Evolutionary conservation across 2,888 invertebrate species (phyloP).

Genomic region (Cloeon dipterum): DNA sequence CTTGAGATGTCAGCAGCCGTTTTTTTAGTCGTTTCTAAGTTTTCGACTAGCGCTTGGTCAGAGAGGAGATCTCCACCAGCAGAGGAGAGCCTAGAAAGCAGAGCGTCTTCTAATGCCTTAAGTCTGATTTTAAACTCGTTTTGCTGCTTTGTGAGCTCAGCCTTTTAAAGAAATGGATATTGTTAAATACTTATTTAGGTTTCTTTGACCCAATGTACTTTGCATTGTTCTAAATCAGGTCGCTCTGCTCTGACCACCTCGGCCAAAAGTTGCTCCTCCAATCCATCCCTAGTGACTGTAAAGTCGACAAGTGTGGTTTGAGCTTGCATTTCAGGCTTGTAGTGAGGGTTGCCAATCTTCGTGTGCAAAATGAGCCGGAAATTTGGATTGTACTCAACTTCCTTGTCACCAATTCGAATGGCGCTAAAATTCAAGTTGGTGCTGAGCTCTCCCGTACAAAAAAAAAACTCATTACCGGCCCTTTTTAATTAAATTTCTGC

Average conservation of each 20-base stretch:
- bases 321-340: slow-evolving; percentile 91
- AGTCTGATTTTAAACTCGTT: slow-evolving; percentile 86
- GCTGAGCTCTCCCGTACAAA: too few relatives aligned
- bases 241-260: slow-evolving; percentile 85
- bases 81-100: slow-evolving; percentile 62
- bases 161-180: slow-evolving; percentile 12
- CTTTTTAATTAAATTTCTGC: slow-evolving; percentile 69
- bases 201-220: slow-evolving; percentile 17
- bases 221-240: slow-evolving; percentile 67
- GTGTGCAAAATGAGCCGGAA: slow-evolving; percentile 78
- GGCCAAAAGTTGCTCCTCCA: slow-evolving; percentile 81
- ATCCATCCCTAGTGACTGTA: slow-evolving; percentile 77
- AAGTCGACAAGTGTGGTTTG: slow-evolving; percentile 90
- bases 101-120: slow-evolving; percentile 76
- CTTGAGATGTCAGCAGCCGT: slow-evolving; percentile 76
- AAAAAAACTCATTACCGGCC: slow-evolving; percentile 28
- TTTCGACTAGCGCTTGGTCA: slow-evolving; percentile 73
- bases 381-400: slow-evolving; percentile 63
- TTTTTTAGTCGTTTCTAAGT: slow-evolving; percentile 79
- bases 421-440: slow-evolving; percentile 17
- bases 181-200: not conserved
- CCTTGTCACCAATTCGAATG: slow-evolving; percentile 74
- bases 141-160: slow-evolving; percentile 71
- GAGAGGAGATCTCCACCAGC: slow-evolving; percentile 82
- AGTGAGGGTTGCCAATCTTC: slow-evolving; percentile 86